Evolutionary conservation across 2,888 invertebrate genomes (phyloP).

Genomic region (Chorisops tibialis): DNA sequence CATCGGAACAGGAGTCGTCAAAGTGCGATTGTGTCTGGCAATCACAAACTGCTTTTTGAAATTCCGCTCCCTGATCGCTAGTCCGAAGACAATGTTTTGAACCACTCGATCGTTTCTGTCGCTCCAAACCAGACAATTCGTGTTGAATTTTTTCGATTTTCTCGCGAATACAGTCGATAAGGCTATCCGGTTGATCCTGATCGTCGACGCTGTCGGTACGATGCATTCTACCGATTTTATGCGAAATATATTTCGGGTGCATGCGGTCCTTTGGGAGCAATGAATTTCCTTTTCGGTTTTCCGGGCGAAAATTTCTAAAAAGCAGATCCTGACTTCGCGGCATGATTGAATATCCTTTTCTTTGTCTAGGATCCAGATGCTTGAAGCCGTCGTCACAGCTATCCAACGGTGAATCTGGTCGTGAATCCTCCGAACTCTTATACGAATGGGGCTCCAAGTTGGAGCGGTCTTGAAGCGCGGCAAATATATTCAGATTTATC

Average conservation of each 20-base stretch:
- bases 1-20: slow-evolving; percentile 9
- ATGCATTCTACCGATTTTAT: slow-evolving; percentile 58
- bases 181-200: slow-evolving; percentile 25
- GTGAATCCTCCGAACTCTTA: neutral
- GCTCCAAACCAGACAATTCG: slow-evolving; percentile 18
- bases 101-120: neutral
- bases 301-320: slow-evolving; percentile 41
- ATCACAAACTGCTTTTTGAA: too few relatives aligned
- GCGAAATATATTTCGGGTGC: slow-evolving; percentile 62
- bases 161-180: slow-evolving; percentile 28
- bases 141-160: slow-evolving; percentile 30
- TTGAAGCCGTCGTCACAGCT: neutral
- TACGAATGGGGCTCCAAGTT: neutral
- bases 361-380: neutral
- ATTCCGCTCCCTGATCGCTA: slow-evolving; percentile 12
- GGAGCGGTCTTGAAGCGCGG: neutral
- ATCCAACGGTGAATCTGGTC: neutral
- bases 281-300: slow-evolving; percentile 43
- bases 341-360: neutral
- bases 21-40: slow-evolving; percentile 24
- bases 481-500: slow-evolving; percentile 4
- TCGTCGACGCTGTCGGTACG: slow-evolving; percentile 62
- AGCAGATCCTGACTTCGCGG: neutral
- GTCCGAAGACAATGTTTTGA: slow-evolving; percentile 11
- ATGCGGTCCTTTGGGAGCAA: slow-evolving; percentile 49